Conservation (phyloP, 2,888 invertebrate species). For the Neuroscelio doddi region DNA sequence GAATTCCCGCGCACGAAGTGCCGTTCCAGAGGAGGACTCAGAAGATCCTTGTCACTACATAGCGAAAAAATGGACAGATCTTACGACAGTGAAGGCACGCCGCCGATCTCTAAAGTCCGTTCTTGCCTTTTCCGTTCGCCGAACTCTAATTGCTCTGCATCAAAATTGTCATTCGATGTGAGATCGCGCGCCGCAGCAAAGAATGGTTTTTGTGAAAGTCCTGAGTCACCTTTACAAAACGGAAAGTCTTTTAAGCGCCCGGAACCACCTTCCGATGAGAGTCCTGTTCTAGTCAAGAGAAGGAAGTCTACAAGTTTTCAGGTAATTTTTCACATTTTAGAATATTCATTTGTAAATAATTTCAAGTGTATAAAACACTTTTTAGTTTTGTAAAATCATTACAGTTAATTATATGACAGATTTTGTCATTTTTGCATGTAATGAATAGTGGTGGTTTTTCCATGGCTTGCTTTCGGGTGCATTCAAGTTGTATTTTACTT, state of each 20-base stretch:
- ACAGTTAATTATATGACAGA: no score
- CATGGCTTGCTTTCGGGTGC: no score
- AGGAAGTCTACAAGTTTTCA: constrained; percentile 53
- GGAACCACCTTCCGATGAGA: constrained; percentile 76
- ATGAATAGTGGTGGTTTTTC: no score
- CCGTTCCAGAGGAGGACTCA: constrained; percentile 37
- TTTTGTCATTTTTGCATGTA: no score
- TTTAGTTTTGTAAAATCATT: neutral
- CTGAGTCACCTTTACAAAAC: constrained; percentile 18
- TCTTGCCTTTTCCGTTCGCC: constrained; percentile 73
- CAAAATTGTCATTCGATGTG: constrained; percentile 56
- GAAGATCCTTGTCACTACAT: constrained; percentile 66
- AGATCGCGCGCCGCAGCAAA: constrained; percentile 16
- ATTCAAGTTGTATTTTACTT: no score
- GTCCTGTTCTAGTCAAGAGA: constrained; percentile 61
- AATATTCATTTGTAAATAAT: no score
- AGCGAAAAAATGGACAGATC: constrained; percentile 55
- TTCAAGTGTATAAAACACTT: no score
- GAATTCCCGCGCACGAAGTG: constrained; percentile 68
- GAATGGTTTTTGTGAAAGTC: constrained; percentile 43
- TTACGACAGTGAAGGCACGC: constrained; percentile 20
- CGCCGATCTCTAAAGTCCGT: constrained; percentile 70
- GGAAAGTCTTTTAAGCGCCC: constrained; percentile 77
- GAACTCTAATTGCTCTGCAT: constrained; percentile 56
- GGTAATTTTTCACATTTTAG: constrained; percentile 41